Base-by-base conservation (phyloP, 2,888 invertebrate species). In the Gandaritis pyraliata region DNA sequence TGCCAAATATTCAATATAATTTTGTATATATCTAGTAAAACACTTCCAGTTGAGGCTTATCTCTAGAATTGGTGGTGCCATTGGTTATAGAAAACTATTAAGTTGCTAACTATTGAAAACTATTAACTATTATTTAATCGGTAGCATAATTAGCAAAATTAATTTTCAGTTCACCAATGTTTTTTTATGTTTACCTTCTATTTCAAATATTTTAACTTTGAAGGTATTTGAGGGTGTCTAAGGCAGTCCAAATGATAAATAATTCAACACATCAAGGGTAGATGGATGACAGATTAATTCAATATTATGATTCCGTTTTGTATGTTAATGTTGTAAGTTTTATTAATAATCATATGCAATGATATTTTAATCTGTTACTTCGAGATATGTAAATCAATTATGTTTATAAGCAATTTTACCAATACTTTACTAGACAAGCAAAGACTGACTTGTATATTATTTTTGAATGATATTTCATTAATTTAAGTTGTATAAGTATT, bases 391-490 rank as follows among this genome's bases (percentile, higher is more conserved):
- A 56, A 61, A 70, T 68, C 60, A 18, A 66, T 65, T 55, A 72
- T 73, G 70, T 61, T 71, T 72, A 76, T 73, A 78, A 74, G 73
- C 82, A 83, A 82, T 82, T 82, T 85, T 88, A 90, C 88, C 87
- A 86, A 87, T 86, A 85, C 84, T 81, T 81, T 81, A 82, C 83
- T 88, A 88, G 86, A 88, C 90, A 90, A 90, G 90, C 87, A 88
- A 92, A 92, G 92, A 92, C 92, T 91, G 92, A 92, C 90, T 90
- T 90, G 87, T 89, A 86, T 91, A 88, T 83, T 78, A 79, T 78
- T 77, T 83, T 81, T 66, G 75, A 85, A 81, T 85, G 78, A 80
- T 85, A 85, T 80, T 83, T 82, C 72, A 51, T 83, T 86, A 86
- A 81, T 80, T 76, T 89, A 85, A 86, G 68, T 56, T 65, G 52